Conservation (phyloP, 2,888 invertebrate genomes). For the Lepidochitona cinerea region DNA sequence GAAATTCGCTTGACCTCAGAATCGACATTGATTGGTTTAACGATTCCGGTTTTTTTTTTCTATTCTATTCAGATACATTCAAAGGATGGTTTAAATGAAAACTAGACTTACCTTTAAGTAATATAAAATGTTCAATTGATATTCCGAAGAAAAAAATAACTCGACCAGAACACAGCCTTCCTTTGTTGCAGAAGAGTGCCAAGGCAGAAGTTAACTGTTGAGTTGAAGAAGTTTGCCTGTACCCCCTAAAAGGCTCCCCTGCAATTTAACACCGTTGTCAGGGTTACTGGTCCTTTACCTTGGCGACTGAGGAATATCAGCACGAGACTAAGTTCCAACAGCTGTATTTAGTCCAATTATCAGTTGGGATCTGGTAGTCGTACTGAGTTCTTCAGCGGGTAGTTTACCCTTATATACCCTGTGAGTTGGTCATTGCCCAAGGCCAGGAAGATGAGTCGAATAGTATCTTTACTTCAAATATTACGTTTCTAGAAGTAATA, state of each 20-base stretch:
- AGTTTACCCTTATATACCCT: background rate
- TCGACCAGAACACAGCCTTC: background rate
- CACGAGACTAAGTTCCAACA: background rate
- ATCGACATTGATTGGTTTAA: too few relatives aligned
- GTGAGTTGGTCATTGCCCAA: background rate
- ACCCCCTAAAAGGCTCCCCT: background rate
- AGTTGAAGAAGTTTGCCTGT: too few relatives aligned
- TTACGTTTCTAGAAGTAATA: background rate
- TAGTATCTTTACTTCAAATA: background rate
- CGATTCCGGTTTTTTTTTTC: too few relatives aligned
- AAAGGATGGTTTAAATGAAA: too few relatives aligned
- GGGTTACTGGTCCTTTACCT: background rate
- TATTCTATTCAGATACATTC: too few relatives aligned
- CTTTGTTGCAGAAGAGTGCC: background rate
- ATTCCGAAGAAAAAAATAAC: background rate
- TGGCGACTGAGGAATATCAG: background rate
- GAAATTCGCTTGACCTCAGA: too few relatives aligned
- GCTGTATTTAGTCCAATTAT: background rate
- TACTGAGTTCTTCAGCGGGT: background rate
- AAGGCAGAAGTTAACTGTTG: too few relatives aligned
- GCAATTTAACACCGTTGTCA: background rate
- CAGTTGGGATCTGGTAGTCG: background rate
- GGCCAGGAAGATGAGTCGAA: constrained; percentile 1
- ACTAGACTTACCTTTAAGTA: too few relatives aligned
- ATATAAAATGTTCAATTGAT: background rate